These are phyloP conservation scores for Palloptera scutellata DNA, from an alignment of 2,888 invertebrate species.

Conservation along the genomic window DNA sequence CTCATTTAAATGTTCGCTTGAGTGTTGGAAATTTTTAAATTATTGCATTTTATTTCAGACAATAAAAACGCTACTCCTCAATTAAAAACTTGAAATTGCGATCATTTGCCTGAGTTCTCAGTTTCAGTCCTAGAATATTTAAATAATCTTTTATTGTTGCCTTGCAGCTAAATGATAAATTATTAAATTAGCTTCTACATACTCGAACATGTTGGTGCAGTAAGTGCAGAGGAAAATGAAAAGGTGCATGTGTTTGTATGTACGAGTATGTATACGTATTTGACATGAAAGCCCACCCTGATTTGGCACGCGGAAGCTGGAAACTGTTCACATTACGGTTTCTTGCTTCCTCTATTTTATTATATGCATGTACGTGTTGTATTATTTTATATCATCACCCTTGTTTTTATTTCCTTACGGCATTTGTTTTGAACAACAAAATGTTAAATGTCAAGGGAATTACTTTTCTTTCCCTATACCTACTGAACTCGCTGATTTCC, in stretches of 20 bases:
- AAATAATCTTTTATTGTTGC: conserved; percentile 59
- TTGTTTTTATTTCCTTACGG: conserved; percentile 3
- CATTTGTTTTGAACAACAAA: too few relatives aligned
- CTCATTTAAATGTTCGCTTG: conserved; percentile 37
- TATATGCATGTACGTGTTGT: too few relatives aligned
- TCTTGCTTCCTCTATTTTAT: too few relatives aligned
- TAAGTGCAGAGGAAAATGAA: conserved; percentile 11
- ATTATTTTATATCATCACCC: conserved; percentile 14
- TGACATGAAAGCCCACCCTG: conserved; percentile 31
- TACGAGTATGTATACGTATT: not conserved
- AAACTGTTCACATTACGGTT: not conserved
- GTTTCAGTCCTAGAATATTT: conserved; percentile 45
- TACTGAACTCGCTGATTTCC: conserved; percentile 43
- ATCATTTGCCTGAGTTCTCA: conserved; percentile 33
- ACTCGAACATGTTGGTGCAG: conserved; percentile 16
- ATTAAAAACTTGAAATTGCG: conserved; percentile 4
- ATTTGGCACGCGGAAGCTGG: conserved; percentile 21
- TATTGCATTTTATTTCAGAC: conserved; percentile 42
- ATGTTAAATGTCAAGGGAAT: conserved; percentile 55
- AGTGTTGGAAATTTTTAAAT: conserved; percentile 56
- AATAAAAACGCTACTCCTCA: conserved; percentile 11
- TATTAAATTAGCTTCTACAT: conserved; percentile 59
- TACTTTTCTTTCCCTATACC: conserved; percentile 33
- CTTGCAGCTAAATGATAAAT: conserved; percentile 60
- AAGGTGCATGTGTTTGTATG: conserved; percentile 12